phyloP scores from a whole-genome alignment of 2,888 invertebrate species.

The Erebia ligea region DNA sequence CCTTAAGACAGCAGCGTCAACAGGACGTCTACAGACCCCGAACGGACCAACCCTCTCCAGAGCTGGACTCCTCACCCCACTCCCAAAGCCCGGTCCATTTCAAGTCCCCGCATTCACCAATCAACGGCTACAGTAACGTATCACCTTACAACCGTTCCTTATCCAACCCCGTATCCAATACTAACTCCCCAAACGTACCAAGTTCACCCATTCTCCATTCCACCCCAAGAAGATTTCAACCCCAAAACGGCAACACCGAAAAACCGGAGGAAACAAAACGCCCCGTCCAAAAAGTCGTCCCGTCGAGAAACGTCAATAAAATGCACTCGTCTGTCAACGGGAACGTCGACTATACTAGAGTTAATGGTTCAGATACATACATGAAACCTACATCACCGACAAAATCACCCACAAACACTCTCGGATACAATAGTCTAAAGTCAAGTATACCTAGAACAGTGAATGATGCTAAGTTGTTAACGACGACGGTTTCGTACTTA shows the following conservation, averaged over 20 bases:
- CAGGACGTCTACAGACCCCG: slow-evolving; percentile 90
- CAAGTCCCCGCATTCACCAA: slow-evolving; percentile 76
- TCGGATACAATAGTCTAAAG: slow-evolving; percentile 82
- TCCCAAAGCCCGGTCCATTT: slow-evolving; percentile 78
- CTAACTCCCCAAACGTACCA: slow-evolving; percentile 66
- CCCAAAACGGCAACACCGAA: slow-evolving; percentile 66
- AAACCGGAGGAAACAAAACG: slow-evolving; percentile 82
- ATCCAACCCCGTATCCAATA: slow-evolving; percentile 44
- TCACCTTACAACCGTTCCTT: slow-evolving; percentile 73
- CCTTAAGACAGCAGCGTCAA: slow-evolving; percentile 91
- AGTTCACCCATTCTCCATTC: slow-evolving; percentile 77
- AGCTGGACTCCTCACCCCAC: slow-evolving; percentile 80
- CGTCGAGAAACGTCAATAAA: slow-evolving; percentile 86
- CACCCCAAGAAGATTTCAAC: slow-evolving; percentile 76
- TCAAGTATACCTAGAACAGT: slow-evolving; percentile 65
- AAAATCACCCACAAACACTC: slow-evolving; percentile 83
- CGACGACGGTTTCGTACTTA: slow-evolving; percentile 83
- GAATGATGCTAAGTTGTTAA: slow-evolving; percentile 78
- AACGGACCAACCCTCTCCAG: slow-evolving; percentile 83
- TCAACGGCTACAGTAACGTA: slow-evolving; percentile 83
- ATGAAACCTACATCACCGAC: slow-evolving; percentile 87
- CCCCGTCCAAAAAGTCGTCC: slow-evolving; percentile 91
- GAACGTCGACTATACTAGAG: slow-evolving; percentile 63
- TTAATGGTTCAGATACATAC: slow-evolving; percentile 76
- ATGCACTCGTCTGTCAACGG: slow-evolving; percentile 80